Base-by-base conservation (phyloP, 2,888 invertebrate genomes). In the Eugnorisma glareosa region DNA sequence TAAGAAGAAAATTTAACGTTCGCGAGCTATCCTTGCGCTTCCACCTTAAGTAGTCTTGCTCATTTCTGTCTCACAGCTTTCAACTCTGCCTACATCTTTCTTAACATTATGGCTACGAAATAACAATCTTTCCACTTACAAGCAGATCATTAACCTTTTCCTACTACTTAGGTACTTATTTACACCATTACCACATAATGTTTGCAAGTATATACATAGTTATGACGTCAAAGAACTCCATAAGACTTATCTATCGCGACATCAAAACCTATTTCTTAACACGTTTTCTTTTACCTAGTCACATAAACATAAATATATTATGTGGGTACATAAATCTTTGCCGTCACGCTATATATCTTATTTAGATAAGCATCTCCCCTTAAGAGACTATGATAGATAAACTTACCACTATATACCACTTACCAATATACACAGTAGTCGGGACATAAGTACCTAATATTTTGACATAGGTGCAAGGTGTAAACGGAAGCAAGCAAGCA, bases 281-380 rank as follows among this genome's bases (percentile, higher is more conserved):
- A 37, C 13, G 59, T 31, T 68, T 81, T 75, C 43, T 76, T 71
- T 81, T 71, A 61, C 61, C 28, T 21, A 73, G 35, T 35, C 8
- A 18, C 15, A 40, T 3, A 35, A 61, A 70, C n/a, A 67, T 81
- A 51, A 61, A 77, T 67, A 18, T 35, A 31, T 18, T 15, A 57
- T n/a, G 61, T 40, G n/a, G 28, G 51, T 48, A 31, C 54, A 57
- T 77, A 82, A 71, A 63, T 82, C 48, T n/a, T 48, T 57, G 45
- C 57, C 24, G 40, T 28, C 15, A 15, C 43, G 48, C 57, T n/a
- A 82, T n/a, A n/a, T n/a, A n/a, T 82, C 13, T 57, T 61, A 28
- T n/a, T 63, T 21, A 37, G 82, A 81, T 82, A 71, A 82, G 7
- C 24, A 82, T 82, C 61, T 81, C 48, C 11, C 43, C 43, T 45